Percentiles rank a stretch among this genome's conserved stretches.
These are phyloP conservation scores for Passer domesticus DNA, from an alignment of 2,113 vertebrate species.

Conservation along the genomic window DNA sequence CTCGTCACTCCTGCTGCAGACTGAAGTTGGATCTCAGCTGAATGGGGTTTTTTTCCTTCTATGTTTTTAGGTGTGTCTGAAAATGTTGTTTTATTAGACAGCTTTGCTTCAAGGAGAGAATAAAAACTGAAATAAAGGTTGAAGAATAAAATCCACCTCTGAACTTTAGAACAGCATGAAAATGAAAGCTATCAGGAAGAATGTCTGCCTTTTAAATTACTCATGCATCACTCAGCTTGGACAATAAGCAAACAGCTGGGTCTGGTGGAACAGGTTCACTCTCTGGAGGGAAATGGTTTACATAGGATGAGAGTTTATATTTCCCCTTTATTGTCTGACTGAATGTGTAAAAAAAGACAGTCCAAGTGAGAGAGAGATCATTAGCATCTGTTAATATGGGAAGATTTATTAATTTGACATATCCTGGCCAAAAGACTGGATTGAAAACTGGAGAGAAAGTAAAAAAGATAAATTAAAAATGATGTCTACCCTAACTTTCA, in stretches of 20 bases:
- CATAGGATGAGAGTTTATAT: neutral
- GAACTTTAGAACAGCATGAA: neutral
- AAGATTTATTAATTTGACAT: constrained; percentile 28
- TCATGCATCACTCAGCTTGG: neutral
- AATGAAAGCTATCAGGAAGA: constrained; percentile 7
- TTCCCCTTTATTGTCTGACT: neutral
- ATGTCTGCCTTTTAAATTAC: constrained; percentile 24
- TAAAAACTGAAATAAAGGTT: constrained; percentile 7
- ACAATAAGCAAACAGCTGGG: constrained; percentile 17
- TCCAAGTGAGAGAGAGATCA: neutral
- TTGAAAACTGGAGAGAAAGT: neutral
- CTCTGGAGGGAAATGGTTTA: constrained; percentile 24
- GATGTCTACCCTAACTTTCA: constrained; percentile 45
- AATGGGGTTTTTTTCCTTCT: neutral
- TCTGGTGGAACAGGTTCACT: neutral
- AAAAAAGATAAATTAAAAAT: constrained; percentile 37
- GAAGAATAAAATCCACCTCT: constrained; percentile 1
- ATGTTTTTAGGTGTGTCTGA: neutral
- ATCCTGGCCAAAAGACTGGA: neutral
- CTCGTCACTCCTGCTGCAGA: neutral
- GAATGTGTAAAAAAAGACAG: constrained; percentile 24
- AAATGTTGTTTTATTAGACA: neutral
- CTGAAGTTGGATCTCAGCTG: neutral
- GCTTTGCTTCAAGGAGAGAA: neutral
- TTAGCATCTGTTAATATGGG: constrained; percentile 33